Conservation (phyloP, 92 coral and sea anemone genomes). For the Bergia puertoricense region DNA sequence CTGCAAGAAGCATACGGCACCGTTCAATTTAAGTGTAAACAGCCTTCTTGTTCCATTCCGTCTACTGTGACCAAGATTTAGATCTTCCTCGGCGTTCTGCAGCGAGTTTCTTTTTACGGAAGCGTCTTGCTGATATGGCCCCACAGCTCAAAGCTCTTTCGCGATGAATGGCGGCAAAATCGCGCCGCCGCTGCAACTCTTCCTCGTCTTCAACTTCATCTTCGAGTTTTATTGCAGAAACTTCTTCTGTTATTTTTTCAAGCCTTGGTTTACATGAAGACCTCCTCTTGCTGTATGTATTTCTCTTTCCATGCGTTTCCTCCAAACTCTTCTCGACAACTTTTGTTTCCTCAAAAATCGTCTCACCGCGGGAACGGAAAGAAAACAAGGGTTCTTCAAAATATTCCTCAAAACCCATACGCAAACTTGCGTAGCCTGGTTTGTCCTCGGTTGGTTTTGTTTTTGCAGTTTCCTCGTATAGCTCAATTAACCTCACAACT, state of each 20-base stretch:
- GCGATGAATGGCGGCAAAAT: conserved; percentile 12
- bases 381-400: conserved; percentile 13
- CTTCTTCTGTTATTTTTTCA: conserved; percentile 1
- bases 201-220: background rate
- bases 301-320: background rate
- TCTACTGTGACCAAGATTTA: background rate
- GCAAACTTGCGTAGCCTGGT: background rate
- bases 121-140: background rate
- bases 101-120: background rate
- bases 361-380: background rate
- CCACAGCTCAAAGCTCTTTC: conserved; percentile 22
- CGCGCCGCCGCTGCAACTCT: background rate
- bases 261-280: background rate
- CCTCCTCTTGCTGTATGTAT: background rate
- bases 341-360: background rate
- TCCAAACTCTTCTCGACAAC: background rate
- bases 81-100: background rate
- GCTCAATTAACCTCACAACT: background rate
- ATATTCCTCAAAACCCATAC: background rate
- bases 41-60: background rate
- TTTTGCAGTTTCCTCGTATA: background rate
- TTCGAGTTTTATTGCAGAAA: background rate
- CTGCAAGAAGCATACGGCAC: background rate
- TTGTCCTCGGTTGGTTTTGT: background rate
- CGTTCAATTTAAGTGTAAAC: background rate